Percentiles rank a stretch among this genome's conserved stretches.
Conservation (phyloP, 2,888 invertebrate genomes). For the Apomyelois bistriatella region DNA sequence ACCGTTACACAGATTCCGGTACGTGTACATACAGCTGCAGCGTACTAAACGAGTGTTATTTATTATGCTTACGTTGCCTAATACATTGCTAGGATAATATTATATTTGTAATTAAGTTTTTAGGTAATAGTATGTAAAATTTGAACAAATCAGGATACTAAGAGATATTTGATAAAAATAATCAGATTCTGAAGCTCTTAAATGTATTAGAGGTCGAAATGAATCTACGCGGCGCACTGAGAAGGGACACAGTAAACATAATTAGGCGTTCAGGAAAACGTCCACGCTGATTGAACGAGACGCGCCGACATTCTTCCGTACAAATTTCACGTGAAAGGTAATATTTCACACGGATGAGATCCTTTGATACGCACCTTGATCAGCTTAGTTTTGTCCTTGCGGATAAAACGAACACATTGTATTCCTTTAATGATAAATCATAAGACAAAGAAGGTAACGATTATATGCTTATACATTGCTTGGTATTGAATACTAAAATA, state of each 20-base stretch:
- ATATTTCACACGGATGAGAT: conserved; percentile 51
- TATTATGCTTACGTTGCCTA: conserved; percentile 12
- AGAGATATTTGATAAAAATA: not conserved
- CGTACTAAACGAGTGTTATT: conserved; percentile 12
- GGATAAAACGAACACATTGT: conserved; percentile 25
- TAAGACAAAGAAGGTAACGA: conserved; percentile 27
- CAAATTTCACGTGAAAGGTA: conserved; percentile 57
- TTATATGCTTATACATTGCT: too few species aligned
- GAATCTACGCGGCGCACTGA: conserved; percentile 5
- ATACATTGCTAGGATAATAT: conserved; percentile 1
- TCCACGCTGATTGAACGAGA: conserved; percentile 59
- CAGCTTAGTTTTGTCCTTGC: conserved; percentile 34
- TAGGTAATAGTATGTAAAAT: not conserved
- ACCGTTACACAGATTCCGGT: conserved; percentile 29
- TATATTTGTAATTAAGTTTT: not conserved
- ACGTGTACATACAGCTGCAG: conserved; percentile 9
- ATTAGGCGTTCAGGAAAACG: conserved; percentile 49
- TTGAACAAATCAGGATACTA: not conserved
- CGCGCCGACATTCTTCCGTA: conserved; percentile 47
- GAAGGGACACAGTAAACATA: conserved; percentile 46
- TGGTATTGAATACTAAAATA: too few species aligned
- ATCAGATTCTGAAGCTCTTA: conserved; percentile 1
- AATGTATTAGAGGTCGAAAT: conserved; percentile 10
- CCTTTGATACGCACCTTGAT: conserved; percentile 43
- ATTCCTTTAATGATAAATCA: not conserved